phyloP scores from a whole-genome alignment of 2,888 invertebrate species.

The Myopa tessellatipennis region DNA sequence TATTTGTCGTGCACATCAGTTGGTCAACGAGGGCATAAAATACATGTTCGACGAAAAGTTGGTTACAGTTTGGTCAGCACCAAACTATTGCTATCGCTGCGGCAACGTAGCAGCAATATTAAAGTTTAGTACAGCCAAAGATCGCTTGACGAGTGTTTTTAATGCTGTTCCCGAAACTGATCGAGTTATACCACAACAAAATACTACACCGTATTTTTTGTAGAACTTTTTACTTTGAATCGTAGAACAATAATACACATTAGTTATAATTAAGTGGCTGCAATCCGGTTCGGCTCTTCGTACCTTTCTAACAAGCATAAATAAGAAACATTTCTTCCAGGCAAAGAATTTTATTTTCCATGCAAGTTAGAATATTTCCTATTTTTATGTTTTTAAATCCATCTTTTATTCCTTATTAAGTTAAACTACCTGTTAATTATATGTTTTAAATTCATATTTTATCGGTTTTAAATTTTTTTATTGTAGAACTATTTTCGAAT shows the following conservation, averaged over 20 bases:
- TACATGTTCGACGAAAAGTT: constrained; percentile 98
- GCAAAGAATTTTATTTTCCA: constrained; percentile 26
- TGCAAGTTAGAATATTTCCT: background rate
- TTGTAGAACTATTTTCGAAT: no score
- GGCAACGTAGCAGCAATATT: constrained; percentile 98
- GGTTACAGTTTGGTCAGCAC: constrained; percentile 99
- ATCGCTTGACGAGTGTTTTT: constrained; percentile 87
- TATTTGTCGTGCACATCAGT: constrained; percentile 98
- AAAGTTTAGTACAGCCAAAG: constrained; percentile 84
- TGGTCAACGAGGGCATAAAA: constrained; percentile 98
- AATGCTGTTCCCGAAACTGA: constrained; percentile 95
- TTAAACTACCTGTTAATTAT: no score
- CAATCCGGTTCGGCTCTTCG: constrained; percentile 37
- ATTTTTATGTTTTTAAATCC: no score
- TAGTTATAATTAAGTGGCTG: constrained; percentile 30
- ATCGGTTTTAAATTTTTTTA: no score
- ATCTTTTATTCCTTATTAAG: no score
- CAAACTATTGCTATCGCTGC: constrained; percentile 99
- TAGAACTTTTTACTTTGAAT: constrained; percentile 61
- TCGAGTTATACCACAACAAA: constrained; percentile 91
- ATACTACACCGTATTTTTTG: constrained; percentile 97
- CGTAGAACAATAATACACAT: background rate
- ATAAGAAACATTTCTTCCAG: constrained; percentile 29
- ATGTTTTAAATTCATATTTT: no score
- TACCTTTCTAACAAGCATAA: constrained; percentile 39